Base-by-base conservation (phyloP, 1,140 invertebrate species). In the Lycorma delicatula region DNA sequence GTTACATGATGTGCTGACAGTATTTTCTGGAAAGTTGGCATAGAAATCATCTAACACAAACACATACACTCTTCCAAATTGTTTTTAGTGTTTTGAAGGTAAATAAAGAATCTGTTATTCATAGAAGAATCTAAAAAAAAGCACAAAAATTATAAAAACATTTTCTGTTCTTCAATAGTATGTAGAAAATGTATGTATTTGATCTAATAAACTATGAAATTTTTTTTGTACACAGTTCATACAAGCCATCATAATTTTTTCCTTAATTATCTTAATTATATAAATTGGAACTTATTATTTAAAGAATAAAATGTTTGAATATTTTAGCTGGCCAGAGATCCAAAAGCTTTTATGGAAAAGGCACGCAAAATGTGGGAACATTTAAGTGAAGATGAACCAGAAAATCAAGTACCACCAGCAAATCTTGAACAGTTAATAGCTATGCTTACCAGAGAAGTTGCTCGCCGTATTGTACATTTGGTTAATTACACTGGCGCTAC, bases 341-440 rank as follows among this genome's bases (percentile, higher is more conserved):
- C 87, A 1, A 86, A 80, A 61, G 68, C 82, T 29, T 86, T 87
- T n/a, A 75, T 80, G 65, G 72, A 82, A 64, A 87, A 87, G 66
- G 82, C 83, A 1, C 82, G 81, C 59, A 81, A 83, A 60, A 66
- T 89, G 6, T 89, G 86, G 82, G 66, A 67, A 1, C 75, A 78
- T 9, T 70, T 91, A 27, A 88, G 85, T 63, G 71, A 81, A 57
- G 80, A 86, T 18, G 87, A 91, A 65, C 87, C 87, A 0, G 87
- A 88, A 70, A 90, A 90, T 71, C 87, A 90, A 71, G 82, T 84
- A 1, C 77, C 85, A 47, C 87, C 87, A 0, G 74, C 78, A 47
- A 88, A 83, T 1, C 65, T 89, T 6, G 87, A 90, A 65, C 82
- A 89, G 66, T 69, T 89, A 28, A 72, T 89, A 31, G 84, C 87